Conservation (phyloP, 1,140 invertebrate genomes). For the Polypedilum pembai region DNA sequence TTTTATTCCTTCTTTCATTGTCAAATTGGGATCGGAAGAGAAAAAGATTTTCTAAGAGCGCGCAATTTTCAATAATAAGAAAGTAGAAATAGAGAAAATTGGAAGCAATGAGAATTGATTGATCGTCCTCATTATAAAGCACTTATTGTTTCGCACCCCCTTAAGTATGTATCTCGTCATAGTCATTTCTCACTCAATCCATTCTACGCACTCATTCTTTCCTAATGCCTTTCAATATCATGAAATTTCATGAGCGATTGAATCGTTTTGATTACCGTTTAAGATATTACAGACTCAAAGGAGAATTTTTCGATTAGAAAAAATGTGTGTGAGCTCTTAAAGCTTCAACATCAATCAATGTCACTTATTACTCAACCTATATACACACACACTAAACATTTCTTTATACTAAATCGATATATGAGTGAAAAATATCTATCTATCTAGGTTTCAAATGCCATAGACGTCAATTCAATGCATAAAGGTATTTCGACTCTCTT, state of each 20-base stretch:
- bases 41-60: background rate
- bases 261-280: constrained; percentile 22
- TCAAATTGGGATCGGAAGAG: background rate
- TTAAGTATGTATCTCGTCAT: background rate
- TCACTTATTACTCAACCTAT: constrained; percentile 26
- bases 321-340: constrained; percentile 9
- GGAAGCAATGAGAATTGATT: constrained; percentile 20
- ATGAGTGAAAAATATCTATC: background rate
- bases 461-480: constrained; percentile 7
- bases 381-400: background rate
- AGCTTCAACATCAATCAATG: constrained; percentile 24
- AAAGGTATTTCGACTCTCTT: background rate
- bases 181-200: background rate
- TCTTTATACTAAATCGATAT: background rate
- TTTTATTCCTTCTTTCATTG: background rate
- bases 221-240: constrained; percentile 19
- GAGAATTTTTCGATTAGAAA: background rate
- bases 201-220: too few species aligned
- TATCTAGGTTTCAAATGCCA: background rate
- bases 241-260: constrained; percentile 25
- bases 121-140: constrained; percentile 22
- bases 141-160: constrained; percentile 16
- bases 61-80: background rate
- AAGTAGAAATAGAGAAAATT: background rate
- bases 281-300: background rate